Base-by-base conservation (phyloP, 2,113 vertebrate genomes). In the Ochotona princeps region DNA sequence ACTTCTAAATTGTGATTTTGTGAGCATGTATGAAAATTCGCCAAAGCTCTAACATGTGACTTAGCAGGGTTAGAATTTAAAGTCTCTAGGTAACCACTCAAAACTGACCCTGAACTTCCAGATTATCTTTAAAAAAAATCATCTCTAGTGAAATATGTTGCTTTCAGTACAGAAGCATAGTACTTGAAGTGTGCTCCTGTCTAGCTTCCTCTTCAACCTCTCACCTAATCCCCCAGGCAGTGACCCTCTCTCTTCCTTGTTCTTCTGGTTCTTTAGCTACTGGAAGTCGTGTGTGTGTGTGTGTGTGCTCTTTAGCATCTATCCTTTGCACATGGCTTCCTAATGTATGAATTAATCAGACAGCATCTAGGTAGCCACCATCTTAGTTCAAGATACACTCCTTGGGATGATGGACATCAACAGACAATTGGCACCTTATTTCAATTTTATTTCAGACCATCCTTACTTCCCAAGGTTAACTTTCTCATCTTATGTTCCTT, bases 101-200 rank as follows among this genome's bases (percentile, higher is more conserved):
- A 49, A 60, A 87, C 92, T 85, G 26, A 38, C 25, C 14, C 49
- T 21, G 72, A 89, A 44, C 83, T 74, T 83, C 70, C 51, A 92
- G 82, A 83, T 47, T 65, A 81, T 79, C 95, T 85, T 78, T 73
- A 81, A 54, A 81, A 95, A 89, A 26, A 44, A 93, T 95, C 89
- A 63, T 67, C 86, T 51, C 72, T 76, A 26, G 32, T 32, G 61
- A 78, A 96, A 91, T 63, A 65, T 7, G 66, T 65, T 35, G 28
- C 78, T 85, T 88, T 87, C 81, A 65, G 87, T 70, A 61, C 90
- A 90, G 67, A 93, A 65, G 73, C 73, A 76, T 81, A 86, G 57
- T 38, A 25, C 67, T 78, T 60, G 38, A 83, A 9, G 54, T 61
- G 38, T 30, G 72, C 44, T 44, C 47, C 38, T 82, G 67, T 75